Evolutionary conservation across 2,888 invertebrate genomes (phyloP), one percentile per base, ranked within the genome.

Genomic region (Seira musarum): DNA sequence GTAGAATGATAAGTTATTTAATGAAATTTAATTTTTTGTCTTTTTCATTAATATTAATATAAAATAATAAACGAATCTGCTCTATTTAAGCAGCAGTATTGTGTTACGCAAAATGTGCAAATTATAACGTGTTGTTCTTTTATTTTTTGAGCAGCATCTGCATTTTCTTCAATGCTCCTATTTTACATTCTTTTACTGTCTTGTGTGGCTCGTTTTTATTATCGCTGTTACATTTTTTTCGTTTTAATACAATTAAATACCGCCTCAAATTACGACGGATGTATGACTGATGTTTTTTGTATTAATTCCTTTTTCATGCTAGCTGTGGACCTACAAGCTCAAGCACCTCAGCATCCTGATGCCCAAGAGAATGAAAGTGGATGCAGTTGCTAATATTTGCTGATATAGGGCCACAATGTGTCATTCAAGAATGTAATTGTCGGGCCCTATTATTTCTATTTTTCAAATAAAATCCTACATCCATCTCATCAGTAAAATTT

Each of bases 321-420:
- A 94, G 94, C 94, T 90, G 94, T 95, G 90, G 94, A 94, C 89
- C 91, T 94, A 87, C 94, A 94, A 91, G 94, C 93, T 87, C 94
- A 94, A 90, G 93, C 93, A 86, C 92, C 94, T 87, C 92, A 94
- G 90, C 93, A 94, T 89, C 93, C 93, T 87, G 94, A 94, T 89
- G 93, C 93, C 89, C 92, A 92, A 88, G 94, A 94, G 89, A 93
- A 93, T 89, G 94, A 94, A 90, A 93, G 94, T 87, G 94, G 94
- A 89, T 95, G 95, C 90, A 93, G 94, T 90, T 95, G 95, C 92
- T 95, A 92, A 92, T 88, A 84, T 80, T 80, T 80, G 68, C 69
- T 81, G 80, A 79, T 79, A 67, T 79, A 72, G 79, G 79, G 72
- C 67, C 57, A n/a, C 68, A 24, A 10, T 53, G 53, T 30, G 2